Base-by-base conservation (phyloP, 2,797 vertebrate genomes). In the Amazonetta brasiliensis region DNA sequence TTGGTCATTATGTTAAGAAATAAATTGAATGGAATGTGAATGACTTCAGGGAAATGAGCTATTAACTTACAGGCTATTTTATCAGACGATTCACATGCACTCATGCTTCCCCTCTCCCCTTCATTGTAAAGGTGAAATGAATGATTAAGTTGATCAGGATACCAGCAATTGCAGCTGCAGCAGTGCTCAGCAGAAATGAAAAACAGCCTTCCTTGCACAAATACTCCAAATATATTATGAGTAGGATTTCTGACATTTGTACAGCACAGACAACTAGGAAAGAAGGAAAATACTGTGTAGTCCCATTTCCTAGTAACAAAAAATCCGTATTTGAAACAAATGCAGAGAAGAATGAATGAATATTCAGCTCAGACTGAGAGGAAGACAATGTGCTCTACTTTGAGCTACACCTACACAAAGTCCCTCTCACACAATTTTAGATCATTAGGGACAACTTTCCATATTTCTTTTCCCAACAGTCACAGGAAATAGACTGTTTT, bases 391-490 rank as follows among this genome's bases (percentile, higher is more conserved):
- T 52, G n/a, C 25, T 75, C 35, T 77, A 48, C 88, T 93, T 73
- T 75, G 44, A 81, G 62, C 66, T 89, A 80, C 69, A 86, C 69
- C 79, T 75, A 63, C 89, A 87, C 50, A 4, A 66, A 91, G 55
- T 63, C 46, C 69, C 35, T 44, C 22, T 48, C 23, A 55, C 67
- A 66, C 52, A 68, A 56, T 82, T 94, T 90, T 86, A 88, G 66
- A 68, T 93, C 89, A 91, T 95, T 81, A 87, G 56, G 62, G 59
- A 88, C 8, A 91, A 73, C n/a, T 90, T 93, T 88, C 89, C 31
- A 11, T 71, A 28, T 81, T 87, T 86, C 63, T 80, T 82, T 55
- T 20, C 50, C 62, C 37, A 54, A 25, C 15, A 81, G 66, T 69
- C 46, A 52, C 55, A 87, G 79, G 62, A 94, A 94, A 81, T 59